These are phyloP conservation scores for Notolepis coatsorum DNA, from an alignment of 2,797 vertebrate genomes.

Conservation along the genomic window DNA sequence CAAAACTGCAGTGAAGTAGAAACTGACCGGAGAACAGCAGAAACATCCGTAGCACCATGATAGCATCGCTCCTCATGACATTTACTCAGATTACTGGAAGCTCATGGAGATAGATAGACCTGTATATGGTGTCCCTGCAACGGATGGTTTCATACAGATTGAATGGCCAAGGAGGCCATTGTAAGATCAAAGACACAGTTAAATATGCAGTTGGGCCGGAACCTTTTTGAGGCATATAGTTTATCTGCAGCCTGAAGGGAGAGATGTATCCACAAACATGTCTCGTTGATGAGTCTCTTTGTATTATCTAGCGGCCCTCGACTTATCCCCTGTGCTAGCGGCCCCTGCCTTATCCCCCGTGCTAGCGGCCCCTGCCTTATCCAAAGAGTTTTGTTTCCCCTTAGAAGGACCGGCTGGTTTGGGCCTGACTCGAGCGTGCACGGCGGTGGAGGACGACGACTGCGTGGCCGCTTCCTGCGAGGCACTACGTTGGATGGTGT, in stretches of 20 bases:
- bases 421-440: conserved; percentile 39
- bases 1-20: conserved; percentile 35
- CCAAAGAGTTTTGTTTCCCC: conserved; percentile 48
- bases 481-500: conserved; percentile 66
- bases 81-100: conserved; percentile 68
- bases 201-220: conserved; percentile 41
- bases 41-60: conserved; percentile 71
- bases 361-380: conserved; percentile 21
- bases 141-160: conserved; percentile 45
- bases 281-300: conserved; percentile 57
- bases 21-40: conserved; percentile 52
- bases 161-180: conserved; percentile 48
- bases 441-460: conserved; percentile 29
- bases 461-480: conserved; percentile 65
- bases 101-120: conserved; percentile 62
- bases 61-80: conserved; percentile 50
- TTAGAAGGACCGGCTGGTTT: conserved; percentile 50
- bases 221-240: conserved; percentile 64
- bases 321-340: conserved; percentile 60
- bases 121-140: conserved; percentile 52
- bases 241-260: conserved; percentile 56
- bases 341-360: conserved; percentile 9
- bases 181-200: conserved; percentile 40
- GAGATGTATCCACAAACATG: conserved; percentile 44
- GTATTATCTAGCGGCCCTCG: conserved; percentile 77